Percentiles rank a stretch among this genome's conserved stretches.
Conservation (phyloP, 2,797 vertebrate species). For the Cyprinodon diabolis region DNA sequence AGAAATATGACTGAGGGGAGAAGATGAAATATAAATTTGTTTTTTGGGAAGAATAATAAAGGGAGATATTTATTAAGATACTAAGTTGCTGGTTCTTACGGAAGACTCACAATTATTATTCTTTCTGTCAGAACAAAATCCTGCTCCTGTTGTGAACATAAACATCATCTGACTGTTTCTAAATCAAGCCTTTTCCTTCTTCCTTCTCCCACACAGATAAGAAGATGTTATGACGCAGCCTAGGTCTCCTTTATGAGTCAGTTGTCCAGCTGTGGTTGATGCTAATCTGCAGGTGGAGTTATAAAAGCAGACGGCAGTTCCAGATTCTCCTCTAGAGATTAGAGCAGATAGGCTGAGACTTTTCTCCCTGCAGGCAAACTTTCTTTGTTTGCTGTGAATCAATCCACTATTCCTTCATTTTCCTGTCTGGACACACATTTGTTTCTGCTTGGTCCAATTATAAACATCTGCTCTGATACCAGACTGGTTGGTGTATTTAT, state of each 20-base stretch:
- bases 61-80: not conserved
- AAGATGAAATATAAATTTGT: not conserved
- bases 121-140: too few relatives aligned
- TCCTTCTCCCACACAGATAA: not conserved
- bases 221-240: not conserved
- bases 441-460: too few relatives aligned
- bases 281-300: not conserved
- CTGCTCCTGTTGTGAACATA: too few relatives aligned
- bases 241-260: too few relatives aligned
- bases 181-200: not conserved
- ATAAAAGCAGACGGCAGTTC: not conserved
- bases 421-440: not conserved
- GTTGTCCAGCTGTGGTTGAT: too few relatives aligned
- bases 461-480: too few relatives aligned
- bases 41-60: not conserved
- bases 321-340: not conserved
- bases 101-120: too few relatives aligned
- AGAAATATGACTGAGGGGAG: not conserved
- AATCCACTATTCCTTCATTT: not conserved
- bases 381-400: not conserved
- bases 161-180: not conserved
- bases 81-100: not conserved
- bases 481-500: not conserved
- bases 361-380: not conserved
- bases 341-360: not conserved